Percentiles rank a stretch among this genome's conserved stretches.
Conservation (phyloP, 1,140 invertebrate genomes). For the Eumaeus atala region DNA sequence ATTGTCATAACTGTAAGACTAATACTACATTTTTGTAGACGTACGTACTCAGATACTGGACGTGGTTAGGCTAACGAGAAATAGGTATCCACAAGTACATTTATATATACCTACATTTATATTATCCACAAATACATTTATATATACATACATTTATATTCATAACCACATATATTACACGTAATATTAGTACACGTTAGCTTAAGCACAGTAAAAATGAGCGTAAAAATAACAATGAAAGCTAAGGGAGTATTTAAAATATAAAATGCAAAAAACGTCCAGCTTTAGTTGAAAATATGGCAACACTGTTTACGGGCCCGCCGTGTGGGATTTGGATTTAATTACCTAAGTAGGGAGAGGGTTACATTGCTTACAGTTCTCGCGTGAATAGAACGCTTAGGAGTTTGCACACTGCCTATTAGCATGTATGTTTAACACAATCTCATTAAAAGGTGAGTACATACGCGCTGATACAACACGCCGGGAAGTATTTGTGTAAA, state of each 20-base stretch:
- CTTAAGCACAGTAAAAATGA: conserved; percentile 2
- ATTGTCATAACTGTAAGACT: too few relatives aligned
- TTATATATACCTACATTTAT: too few relatives aligned
- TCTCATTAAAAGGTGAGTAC: conserved; percentile 14
- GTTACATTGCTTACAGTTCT: conserved; percentile 11
- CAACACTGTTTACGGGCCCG: conserved; percentile 8
- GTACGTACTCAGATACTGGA: too few relatives aligned
- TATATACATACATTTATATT: too few relatives aligned
- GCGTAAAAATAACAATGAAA: background rate
- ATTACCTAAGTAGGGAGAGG: conserved; percentile 11
- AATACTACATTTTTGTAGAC: too few relatives aligned
- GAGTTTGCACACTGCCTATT: conserved; percentile 11
- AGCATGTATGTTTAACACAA: conserved; percentile 19
- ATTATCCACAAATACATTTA: too few relatives aligned
- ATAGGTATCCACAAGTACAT: too few relatives aligned
- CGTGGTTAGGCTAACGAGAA: too few relatives aligned
- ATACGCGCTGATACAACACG: background rate
- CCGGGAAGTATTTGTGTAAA: background rate
- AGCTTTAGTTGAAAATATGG: conserved; percentile 13
- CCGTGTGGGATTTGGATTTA: conserved; percentile 7
- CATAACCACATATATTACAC: too few relatives aligned
- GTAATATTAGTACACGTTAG: too few relatives aligned
- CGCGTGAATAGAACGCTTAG: conserved; percentile 15
- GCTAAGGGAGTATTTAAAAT: conserved; percentile 5
- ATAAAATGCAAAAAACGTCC: conserved; percentile 2